Evolutionary conservation across 1,140 invertebrate genomes (phyloP).

Genomic region (Vollenhovia emeryi): DNA sequence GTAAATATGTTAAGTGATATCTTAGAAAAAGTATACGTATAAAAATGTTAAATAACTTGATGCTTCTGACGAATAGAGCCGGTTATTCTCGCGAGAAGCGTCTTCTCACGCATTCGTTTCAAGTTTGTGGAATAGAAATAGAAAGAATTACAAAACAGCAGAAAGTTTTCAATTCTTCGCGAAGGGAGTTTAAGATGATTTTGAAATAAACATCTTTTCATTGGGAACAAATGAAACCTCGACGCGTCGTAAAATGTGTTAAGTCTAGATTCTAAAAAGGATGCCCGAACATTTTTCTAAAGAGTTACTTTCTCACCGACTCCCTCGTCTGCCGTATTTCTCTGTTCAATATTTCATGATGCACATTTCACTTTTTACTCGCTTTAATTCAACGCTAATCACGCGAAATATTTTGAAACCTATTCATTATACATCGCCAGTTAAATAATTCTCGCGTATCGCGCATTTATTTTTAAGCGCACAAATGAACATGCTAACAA

Average conservation of each 20-base stretch:
- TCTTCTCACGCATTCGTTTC: too few species aligned
- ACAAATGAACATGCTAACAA: not conserved
- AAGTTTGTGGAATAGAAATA: not conserved
- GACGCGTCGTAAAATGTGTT: not conserved
- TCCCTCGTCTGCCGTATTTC: not conserved
- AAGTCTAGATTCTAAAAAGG: not conserved
- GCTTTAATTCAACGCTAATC: not conserved
- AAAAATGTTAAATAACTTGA: not conserved
- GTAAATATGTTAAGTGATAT: not conserved
- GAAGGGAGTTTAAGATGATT: not conserved
- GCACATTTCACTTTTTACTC: not conserved
- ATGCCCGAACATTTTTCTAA: not conserved
- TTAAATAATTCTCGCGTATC: not conserved
- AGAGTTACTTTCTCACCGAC: not conserved
- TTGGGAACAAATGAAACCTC: not conserved
- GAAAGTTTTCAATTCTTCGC: not conserved
- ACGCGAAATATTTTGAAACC: not conserved
- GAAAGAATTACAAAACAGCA: too few species aligned
- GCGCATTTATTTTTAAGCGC: not conserved
- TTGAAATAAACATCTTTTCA: not conserved
- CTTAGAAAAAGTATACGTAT: not conserved
- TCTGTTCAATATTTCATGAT: not conserved
- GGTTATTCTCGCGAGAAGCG: too few species aligned
- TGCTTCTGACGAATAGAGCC: too few species aligned
- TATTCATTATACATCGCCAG: not conserved